Evolutionary conservation across 2,797 vertebrate species (phyloP).

Genomic region (Centropyge bicolor): DNA sequence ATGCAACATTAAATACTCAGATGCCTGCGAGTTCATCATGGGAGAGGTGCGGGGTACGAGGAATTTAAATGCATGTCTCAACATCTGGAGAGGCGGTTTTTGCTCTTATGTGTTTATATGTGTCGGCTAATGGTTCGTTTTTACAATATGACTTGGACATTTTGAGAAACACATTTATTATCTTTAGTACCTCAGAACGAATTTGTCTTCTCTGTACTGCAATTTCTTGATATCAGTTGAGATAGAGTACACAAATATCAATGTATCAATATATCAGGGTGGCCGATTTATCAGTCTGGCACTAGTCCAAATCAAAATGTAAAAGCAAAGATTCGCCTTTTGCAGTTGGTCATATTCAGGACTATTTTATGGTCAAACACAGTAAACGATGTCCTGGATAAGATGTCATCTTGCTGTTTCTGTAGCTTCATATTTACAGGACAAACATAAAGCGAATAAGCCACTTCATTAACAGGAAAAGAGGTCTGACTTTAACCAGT

Average conservation of each 20-base stretch:
- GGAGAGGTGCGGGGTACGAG: slow-evolving; percentile 16
- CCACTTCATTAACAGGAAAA: neutral
- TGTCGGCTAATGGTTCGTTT: neutral
- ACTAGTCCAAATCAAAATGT: too few relatives aligned
- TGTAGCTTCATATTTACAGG: neutral
- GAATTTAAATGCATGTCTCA: slow-evolving; percentile 4
- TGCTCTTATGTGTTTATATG: neutral
- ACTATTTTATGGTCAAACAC: too few relatives aligned
- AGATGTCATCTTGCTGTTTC: too few relatives aligned
- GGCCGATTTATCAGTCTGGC: too few relatives aligned
- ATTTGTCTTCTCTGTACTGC: too few relatives aligned
- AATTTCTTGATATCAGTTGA: too few relatives aligned
- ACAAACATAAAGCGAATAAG: neutral
- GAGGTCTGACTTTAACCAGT: neutral
- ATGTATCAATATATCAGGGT: too few relatives aligned
- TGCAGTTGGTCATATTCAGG: too few relatives aligned
- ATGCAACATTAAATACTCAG: slow-evolving; percentile 50
- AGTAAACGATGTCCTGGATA: too few relatives aligned
- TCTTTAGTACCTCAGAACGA: neutral
- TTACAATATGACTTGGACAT: neutral
- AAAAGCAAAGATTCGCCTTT: too few relatives aligned
- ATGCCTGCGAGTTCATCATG: slow-evolving; percentile 49
- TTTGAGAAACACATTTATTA: too few relatives aligned
- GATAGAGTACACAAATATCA: too few relatives aligned
- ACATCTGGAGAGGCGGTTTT: slow-evolving; percentile 35